Evolutionary conservation across 2,113 vertebrate species (phyloP).

Genomic region (Gallinago undulata): DNA sequence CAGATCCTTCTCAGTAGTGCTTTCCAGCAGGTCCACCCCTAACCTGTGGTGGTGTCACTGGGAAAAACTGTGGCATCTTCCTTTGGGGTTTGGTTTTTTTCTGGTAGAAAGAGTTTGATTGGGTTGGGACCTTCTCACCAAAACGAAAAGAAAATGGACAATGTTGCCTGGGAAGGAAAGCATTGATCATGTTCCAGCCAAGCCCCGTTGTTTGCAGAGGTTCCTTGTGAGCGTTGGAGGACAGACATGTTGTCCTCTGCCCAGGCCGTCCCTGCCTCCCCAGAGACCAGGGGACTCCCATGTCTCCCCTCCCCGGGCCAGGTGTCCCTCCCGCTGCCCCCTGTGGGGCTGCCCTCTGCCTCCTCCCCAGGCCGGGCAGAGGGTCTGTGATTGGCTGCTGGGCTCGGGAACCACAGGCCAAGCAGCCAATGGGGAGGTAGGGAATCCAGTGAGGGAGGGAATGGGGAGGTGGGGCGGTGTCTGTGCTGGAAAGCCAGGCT

Average conservation of each 20-base stretch:
- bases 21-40: no score
- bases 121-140: not conserved
- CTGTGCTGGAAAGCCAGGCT: not conserved
- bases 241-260: fast-evolving
- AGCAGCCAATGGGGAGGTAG: no score
- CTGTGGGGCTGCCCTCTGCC: not conserved
- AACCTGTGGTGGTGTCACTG: no score
- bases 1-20: no score
- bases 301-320: not conserved
- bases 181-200: not conserved
- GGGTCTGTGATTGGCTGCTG: not conserved
- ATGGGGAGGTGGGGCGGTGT: no score
- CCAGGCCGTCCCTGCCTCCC: not conserved
- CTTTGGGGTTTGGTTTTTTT: not conserved
- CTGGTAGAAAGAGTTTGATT: not conserved
- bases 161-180: not conserved
- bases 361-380: not conserved
- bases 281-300: fast-evolving
- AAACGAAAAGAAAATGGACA: not conserved
- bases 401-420: fast-evolving
- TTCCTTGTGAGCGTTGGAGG: not conserved
- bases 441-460: not conserved
- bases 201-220: not conserved
- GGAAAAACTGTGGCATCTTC: no score
- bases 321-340: no score